Conservation (phyloP, 2,888 invertebrate genomes). For the Drosophila algonquin region DNA sequence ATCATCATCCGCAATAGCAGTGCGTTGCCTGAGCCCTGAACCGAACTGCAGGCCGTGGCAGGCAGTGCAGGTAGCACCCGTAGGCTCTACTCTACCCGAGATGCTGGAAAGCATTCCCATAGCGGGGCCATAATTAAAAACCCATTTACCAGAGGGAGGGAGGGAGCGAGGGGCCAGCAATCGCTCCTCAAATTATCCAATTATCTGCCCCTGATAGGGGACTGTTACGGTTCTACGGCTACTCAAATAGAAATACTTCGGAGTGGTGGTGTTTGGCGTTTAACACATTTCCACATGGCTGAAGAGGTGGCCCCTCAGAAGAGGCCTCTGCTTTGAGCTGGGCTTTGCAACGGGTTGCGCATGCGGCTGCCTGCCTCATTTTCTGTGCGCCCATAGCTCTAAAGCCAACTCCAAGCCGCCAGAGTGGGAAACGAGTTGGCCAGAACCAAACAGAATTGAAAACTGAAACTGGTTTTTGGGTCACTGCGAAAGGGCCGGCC, state of each 20-base stretch:
- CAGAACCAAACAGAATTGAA: conserved; percentile 10
- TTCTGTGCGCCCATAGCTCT: conserved; percentile 46
- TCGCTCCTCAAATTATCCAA: conserved; percentile 8
- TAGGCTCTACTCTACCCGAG: conserved; percentile 11
- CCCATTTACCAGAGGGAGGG: conserved; percentile 49
- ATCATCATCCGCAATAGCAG: not conserved
- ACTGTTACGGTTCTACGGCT: conserved; percentile 27
- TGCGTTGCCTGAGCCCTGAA: not conserved
- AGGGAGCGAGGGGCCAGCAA: not conserved
- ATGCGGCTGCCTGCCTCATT: conserved; percentile 35
- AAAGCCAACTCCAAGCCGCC: conserved; percentile 15
- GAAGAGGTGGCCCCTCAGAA: conserved; percentile 16
- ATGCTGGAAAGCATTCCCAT: conserved; percentile 21
- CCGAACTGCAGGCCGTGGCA: not conserved
- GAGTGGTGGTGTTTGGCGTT: conserved; percentile 42
- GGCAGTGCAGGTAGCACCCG: conserved; percentile 25
- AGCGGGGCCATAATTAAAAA: conserved; percentile 60
- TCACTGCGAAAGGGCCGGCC: conserved; percentile 42
- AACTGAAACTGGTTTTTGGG: conserved; percentile 71
- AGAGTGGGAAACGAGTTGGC: conserved; percentile 57
- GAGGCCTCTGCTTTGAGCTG: conserved; percentile 15
- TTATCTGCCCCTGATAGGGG: conserved; percentile 19
- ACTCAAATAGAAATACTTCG: conserved; percentile 10
- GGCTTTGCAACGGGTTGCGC: conserved; percentile 29
- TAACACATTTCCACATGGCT: conserved; percentile 67